A percentile compares a stretch with the other conserved stretches of the same genome.
These are phyloP conservation scores for Anolis apletophallus DNA, from an alignment of 2,797 vertebrate species.

Conservation along the genomic window DNA sequence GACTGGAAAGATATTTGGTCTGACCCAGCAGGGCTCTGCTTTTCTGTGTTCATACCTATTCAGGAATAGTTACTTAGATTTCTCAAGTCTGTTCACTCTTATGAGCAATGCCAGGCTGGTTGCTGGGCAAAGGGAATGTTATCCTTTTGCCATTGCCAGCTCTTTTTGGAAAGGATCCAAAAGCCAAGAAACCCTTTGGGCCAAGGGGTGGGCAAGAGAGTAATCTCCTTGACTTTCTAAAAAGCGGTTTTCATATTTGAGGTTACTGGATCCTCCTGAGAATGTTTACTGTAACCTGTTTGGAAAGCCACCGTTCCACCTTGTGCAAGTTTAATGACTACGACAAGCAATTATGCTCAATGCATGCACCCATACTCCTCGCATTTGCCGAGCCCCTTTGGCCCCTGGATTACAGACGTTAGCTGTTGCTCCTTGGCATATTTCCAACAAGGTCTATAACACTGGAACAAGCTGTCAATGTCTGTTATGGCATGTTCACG, in stretches of 20 bases:
- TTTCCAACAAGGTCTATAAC: neutral
- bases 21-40: too few species aligned
- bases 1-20: too few species aligned
- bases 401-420: neutral
- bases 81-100: neutral
- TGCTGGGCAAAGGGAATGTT: neutral
- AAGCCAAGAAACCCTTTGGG: neutral
- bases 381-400: neutral
- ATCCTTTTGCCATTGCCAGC: neutral
- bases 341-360: neutral
- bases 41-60: neutral
- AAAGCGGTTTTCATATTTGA: neutral
- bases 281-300: neutral
- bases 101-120: neutral
- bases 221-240: neutral
- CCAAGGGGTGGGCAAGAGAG: too few species aligned
- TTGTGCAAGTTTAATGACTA: neutral
- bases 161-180: conserved; percentile 4
- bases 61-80: neutral
- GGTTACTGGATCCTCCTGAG: neutral
- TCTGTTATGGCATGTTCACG: neutral
- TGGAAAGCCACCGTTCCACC: neutral
- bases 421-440: neutral
- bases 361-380: neutral
- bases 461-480: neutral